Conservation (phyloP, 2,888 invertebrate species). For the Ennomos erosarius region DNA sequence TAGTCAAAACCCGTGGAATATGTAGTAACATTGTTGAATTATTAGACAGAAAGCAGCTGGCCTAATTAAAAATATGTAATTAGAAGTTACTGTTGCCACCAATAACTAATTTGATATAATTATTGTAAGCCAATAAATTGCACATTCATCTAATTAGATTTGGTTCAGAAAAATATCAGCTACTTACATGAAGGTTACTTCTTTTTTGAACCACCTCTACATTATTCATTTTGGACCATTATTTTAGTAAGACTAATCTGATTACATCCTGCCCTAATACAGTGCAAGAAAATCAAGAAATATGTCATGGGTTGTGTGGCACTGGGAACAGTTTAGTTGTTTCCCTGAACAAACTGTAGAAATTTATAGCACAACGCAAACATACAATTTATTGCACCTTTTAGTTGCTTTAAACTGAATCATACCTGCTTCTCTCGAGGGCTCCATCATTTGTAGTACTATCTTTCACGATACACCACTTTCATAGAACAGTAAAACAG, state of each 20-base stretch:
- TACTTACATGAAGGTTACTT: too few species aligned
- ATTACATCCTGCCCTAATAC: too few species aligned
- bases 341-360: constrained; percentile 6
- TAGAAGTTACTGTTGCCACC: constrained; percentile 11
- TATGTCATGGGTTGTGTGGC: neutral
- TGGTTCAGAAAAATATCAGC: neutral
- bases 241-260: neutral
- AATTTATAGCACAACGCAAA: neutral
- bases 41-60: too few species aligned
- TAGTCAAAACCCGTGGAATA: too few species aligned
- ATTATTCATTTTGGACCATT: too few species aligned
- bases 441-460: constrained; percentile 75
- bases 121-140: constrained; percentile 4
- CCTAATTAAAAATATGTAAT: constrained; percentile 12
- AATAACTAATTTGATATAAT: neutral
- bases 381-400: too few species aligned
- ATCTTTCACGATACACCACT: constrained; percentile 69
- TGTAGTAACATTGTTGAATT: too few species aligned
- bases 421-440: constrained; percentile 82
- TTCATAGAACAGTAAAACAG: constrained; percentile 80
- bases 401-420: constrained; percentile 25
- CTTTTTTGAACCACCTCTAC: too few species aligned
- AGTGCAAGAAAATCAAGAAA: neutral
- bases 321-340: constrained; percentile 10
- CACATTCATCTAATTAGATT: constrained; percentile 7